Base-by-base conservation (phyloP, 1,140 invertebrate genomes). In the Drosophila repletoides region DNA sequence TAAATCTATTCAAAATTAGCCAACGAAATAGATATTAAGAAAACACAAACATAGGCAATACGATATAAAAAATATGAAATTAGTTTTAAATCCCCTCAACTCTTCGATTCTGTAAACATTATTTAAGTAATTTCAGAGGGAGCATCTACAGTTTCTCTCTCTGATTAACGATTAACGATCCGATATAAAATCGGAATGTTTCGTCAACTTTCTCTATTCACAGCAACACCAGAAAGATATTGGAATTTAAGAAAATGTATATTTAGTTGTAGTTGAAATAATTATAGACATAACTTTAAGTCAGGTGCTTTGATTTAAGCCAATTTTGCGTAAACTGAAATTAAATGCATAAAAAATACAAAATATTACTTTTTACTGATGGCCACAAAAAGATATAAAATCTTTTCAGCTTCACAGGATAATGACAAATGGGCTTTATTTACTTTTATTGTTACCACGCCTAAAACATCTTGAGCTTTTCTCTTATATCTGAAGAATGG, bases 1-100 rank as follows among this genome's bases (percentile, higher is more conserved):
- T 88, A 88, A 88, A 83, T 84, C 67, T 79, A 88, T 83, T 81
- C 73, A 66, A 88, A 88, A 88, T 88, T 88, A 81, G 76, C 65
- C 73, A 86, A 86, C 81, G 63, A 79, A 56, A 49, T 81, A 76
- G 56, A 19, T 10, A 38, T 22, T 83, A 81, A 71, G 70, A 52
- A 43, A 22, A 67, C 56, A 60, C 46, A 67, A 60, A 36, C 15
- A 15, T 66, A 66, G 53, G 63, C 36, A 59, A 67, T 67, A 58
- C n/a, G 22, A 31, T 7, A 31, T 7, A 34, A 22, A 26, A 29
- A 45, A 43, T 34, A 69, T 38, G 33, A 49, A 49, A 14, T 34
- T 45, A 1, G 17, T 10, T 33, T 15, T 5, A 43, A 40, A 21
- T 34, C 31, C 4, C n/a, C 31, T 2, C 10, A 34, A 34, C n/a